Conservation (phyloP, 2,797 vertebrate genomes). For the Anguilla pacifica region DNA sequence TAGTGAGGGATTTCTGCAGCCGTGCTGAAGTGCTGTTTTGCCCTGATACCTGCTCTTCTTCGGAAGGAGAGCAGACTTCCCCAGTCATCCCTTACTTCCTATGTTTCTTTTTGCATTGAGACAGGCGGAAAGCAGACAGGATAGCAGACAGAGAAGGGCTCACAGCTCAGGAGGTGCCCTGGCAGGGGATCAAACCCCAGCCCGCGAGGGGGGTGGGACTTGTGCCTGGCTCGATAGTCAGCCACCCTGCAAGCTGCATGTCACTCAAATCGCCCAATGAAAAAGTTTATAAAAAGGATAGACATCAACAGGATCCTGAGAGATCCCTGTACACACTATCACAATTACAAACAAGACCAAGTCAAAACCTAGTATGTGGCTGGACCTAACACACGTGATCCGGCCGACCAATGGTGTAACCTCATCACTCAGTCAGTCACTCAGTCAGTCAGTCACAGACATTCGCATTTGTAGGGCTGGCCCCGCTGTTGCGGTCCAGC, state of each 20-base stretch:
- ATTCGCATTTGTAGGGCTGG: too few relatives aligned
- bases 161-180: neutral
- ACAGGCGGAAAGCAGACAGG: neutral
- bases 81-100: neutral
- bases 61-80: neutral
- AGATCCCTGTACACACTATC: neutral
- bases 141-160: neutral
- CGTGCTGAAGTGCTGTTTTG: neutral
- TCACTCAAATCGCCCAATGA: neutral
- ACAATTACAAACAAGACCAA: neutral
- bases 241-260: neutral
- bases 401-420: too few relatives aligned
- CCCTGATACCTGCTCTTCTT: neutral
- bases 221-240: too few relatives aligned
- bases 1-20: neutral
- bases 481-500: too few relatives aligned
- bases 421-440: too few relatives aligned
- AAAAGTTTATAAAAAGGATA: neutral
- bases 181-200: neutral
- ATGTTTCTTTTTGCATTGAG: neutral
- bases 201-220: too few relatives aligned
- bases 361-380: too few relatives aligned
- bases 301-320: neutral
- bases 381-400: too few relatives aligned
- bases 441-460: too few relatives aligned